Evolutionary conservation across 1,140 invertebrate genomes (phyloP), one percentile per base, ranked within the genome.

Genomic region (Atta colombica): DNA sequence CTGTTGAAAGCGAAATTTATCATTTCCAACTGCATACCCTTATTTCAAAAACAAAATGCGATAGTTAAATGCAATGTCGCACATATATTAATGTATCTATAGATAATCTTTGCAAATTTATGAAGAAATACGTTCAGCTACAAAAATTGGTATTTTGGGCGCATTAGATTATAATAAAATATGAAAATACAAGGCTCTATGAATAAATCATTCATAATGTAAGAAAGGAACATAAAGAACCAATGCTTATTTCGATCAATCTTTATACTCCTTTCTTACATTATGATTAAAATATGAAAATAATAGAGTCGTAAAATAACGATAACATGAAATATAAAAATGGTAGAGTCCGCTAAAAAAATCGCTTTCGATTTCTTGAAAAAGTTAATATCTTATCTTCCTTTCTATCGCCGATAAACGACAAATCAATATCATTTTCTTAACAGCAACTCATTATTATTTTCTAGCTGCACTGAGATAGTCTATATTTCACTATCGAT

Each of bases 401-500:
- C 6, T 51, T 18, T 55, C 51, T 14, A 69, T 69, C 55, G 1
- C 10, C 80, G 45, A 75, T 74, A 28, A 14, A 16, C n/a, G 69
- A 63, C 55, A 61, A 61, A 74, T 84, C 55, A 63, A 75, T 84
- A 75, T 75, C 39, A 80, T 80, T 66, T 82, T 82, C 68, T 75
- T 35, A 84, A 75, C 35, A 74, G 28, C 55, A 61, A 31, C n/a
- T 39, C 14, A 75, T 84, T 74, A 49, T 74, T 74, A 84, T 49
- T 84, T 84, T 35, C 69, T 61, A 61, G 39, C 28, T 74, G 69
- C 39, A 75, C 25, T 25, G 68, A 61, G 51, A 51, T 61, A 21
- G 78, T 28, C 51, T 81, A 84, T 35, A 84, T 78, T 51, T 75
- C 72, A 12, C 80, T 74, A 87, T 87, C 53, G 88, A 90, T 85